phyloP scores from a whole-genome alignment of 2,113 vertebrate species.

The Sisor rabdophorus region DNA sequence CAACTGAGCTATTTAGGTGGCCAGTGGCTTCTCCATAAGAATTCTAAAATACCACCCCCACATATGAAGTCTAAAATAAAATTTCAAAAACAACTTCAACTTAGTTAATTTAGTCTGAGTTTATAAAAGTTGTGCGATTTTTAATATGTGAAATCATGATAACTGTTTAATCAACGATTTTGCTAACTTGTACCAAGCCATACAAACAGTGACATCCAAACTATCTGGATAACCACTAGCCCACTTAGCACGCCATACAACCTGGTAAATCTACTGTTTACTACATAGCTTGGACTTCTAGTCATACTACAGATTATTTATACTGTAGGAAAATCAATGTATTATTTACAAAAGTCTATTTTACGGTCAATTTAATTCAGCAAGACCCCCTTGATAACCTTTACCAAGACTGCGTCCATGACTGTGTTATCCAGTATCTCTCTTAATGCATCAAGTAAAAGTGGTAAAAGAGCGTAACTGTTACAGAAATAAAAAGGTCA shows the following conservation, averaged over 20 bases:
- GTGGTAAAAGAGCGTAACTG: constrained; percentile 13
- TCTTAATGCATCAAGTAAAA: constrained; percentile 38
- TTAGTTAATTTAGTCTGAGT: too few species aligned
- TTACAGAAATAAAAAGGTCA: constrained; percentile 38
- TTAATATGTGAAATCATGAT: too few species aligned
- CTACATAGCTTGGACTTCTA: not conserved
- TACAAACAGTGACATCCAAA: too few species aligned
- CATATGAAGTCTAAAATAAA: too few species aligned
- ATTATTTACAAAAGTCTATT: constrained; percentile 6
- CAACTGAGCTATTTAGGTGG: too few species aligned
- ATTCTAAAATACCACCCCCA: too few species aligned
- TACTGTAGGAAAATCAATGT: not conserved
- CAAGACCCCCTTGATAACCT: constrained; percentile 24
- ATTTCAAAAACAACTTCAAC: too few species aligned
- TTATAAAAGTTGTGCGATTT: too few species aligned
- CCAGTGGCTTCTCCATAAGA: too few species aligned
- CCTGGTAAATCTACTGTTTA: not conserved
- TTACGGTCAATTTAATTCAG: constrained; percentile 14
- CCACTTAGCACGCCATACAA: not conserved
- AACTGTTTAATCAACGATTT: too few species aligned
- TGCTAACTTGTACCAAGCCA: too few species aligned
- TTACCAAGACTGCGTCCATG: constrained; percentile 19
- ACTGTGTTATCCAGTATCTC: constrained; percentile 33
- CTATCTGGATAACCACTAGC: not conserved
- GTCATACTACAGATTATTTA: not conserved